Evolutionary conservation across 2,888 invertebrate genomes (phyloP).

Genomic region (Acronicta aceris): DNA sequence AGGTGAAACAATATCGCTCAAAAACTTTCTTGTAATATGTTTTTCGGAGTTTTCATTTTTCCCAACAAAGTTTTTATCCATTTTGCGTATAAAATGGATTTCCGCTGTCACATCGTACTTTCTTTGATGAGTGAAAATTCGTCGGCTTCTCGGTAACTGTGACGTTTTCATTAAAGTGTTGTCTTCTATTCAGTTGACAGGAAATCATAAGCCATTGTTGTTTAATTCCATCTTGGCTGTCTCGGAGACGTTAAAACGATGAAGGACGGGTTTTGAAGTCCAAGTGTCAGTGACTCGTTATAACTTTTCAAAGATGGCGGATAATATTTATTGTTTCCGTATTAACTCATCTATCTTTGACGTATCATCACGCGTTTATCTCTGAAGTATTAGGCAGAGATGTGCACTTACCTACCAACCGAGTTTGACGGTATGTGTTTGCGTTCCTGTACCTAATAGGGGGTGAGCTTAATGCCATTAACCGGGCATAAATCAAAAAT

Average conservation of each 20-base stretch:
- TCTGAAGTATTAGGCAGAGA: neutral
- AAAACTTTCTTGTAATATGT: conserved; percentile 57
- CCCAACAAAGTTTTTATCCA: conserved; percentile 65
- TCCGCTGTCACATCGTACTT: conserved; percentile 67
- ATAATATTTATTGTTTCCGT: conserved; percentile 33
- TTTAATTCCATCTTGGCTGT: conserved; percentile 64
- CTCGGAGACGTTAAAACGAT: conserved; percentile 60
- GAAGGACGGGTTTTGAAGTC: conserved; percentile 58
- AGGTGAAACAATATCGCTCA: conserved; percentile 46
- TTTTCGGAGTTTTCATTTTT: conserved; percentile 57
- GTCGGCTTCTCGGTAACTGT: conserved; percentile 65
- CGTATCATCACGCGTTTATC: neutral
- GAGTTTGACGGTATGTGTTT: neutral
- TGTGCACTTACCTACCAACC: too few relatives aligned
- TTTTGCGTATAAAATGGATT: conserved; percentile 71
- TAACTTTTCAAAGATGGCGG: conserved; percentile 54
- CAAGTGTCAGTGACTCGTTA: conserved; percentile 60
- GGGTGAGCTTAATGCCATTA: too few relatives aligned
- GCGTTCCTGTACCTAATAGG: neutral
- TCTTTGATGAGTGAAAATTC: conserved; percentile 68
- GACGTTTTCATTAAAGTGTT: conserved; percentile 79
- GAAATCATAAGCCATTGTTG: conserved; percentile 73
- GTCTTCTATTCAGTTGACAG: conserved; percentile 70
- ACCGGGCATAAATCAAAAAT: too few relatives aligned
- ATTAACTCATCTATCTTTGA: neutral